phyloP scores from a whole-genome alignment of 2,888 invertebrate species.

The Eupeodes latifasciatus region DNA sequence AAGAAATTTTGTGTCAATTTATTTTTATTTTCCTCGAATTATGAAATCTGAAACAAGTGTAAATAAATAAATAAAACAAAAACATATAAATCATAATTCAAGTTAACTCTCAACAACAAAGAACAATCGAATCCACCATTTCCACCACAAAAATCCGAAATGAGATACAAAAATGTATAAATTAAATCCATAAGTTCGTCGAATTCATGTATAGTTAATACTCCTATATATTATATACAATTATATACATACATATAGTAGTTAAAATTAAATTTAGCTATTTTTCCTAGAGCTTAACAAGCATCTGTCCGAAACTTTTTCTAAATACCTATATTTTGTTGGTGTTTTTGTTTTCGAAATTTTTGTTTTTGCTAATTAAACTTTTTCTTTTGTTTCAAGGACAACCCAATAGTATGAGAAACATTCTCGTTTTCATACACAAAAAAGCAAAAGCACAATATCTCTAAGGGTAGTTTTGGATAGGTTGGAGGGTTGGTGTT shows the following conservation, averaged over 20 bases:
- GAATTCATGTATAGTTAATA: too few species aligned
- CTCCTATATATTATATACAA: too few species aligned
- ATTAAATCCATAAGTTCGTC: too few species aligned
- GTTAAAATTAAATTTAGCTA: not conserved
- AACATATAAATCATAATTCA: not conserved
- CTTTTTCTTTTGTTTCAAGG: slow-evolving; percentile 41
- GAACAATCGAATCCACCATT: too few species aligned
- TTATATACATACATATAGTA: not conserved
- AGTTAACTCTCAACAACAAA: too few species aligned
- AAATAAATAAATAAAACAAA: not conserved
- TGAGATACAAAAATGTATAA: too few species aligned
- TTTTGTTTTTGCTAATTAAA: slow-evolving; percentile 46
- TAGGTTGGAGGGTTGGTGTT: too few species aligned
- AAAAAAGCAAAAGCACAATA: not conserved
- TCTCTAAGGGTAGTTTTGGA: not conserved
- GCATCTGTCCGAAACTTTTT: slow-evolving; percentile 35
- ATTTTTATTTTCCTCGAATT: too few species aligned
- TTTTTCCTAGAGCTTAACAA: not conserved
- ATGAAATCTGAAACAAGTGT: not conserved
- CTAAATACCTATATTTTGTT: not conserved
- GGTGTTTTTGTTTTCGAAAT: not conserved
- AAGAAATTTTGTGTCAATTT: too few species aligned
- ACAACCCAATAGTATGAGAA: not conserved
- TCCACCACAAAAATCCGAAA: too few species aligned
- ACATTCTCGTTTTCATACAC: not conserved